phyloP scores from a whole-genome alignment of 2,888 invertebrate species.

The Molorchus minor region DNA sequence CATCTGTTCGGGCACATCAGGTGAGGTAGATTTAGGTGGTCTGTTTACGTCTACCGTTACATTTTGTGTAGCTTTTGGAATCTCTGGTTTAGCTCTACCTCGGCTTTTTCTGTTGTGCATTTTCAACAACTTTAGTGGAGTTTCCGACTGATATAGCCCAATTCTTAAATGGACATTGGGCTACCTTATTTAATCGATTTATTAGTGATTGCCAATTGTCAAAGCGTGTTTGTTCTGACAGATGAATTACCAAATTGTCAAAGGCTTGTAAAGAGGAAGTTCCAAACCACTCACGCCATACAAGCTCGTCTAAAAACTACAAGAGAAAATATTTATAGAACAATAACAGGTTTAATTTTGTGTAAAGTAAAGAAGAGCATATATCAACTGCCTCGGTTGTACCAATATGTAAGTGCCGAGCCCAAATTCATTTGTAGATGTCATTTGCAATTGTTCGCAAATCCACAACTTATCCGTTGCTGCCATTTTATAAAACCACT shows the following conservation, averaged over 20 bases:
- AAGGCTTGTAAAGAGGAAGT: slow-evolving; percentile 80
- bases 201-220: slow-evolving; percentile 73
- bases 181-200: slow-evolving; percentile 72
- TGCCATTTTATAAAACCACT: neutral
- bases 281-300: slow-evolving; percentile 89
- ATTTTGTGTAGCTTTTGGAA: slow-evolving; percentile 33
- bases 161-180: slow-evolving; percentile 74
- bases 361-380: neutral
- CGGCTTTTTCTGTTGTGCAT: slow-evolving; percentile 21
- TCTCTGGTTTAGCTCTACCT: slow-evolving; percentile 29
- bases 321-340: slow-evolving; percentile 2
- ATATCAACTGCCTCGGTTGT: too few relatives aligned
- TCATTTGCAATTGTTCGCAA: too few relatives aligned
- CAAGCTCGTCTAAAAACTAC: slow-evolving; percentile 81
- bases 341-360: neutral
- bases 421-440: too few relatives aligned
- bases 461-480: too few relatives aligned
- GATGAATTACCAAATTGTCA: slow-evolving; percentile 80
- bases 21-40: slow-evolving; percentile 59
- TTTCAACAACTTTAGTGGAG: slow-evolving; percentile 24
- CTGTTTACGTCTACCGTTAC: slow-evolving; percentile 55
- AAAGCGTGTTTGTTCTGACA: slow-evolving; percentile 79
- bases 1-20: slow-evolving; percentile 61
- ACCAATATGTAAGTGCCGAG: too few relatives aligned
- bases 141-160: slow-evolving; percentile 63